These are phyloP conservation scores for Synanthedon myopaeformis DNA, from an alignment of 2,888 invertebrate genomes.

Conservation along the genomic window DNA sequence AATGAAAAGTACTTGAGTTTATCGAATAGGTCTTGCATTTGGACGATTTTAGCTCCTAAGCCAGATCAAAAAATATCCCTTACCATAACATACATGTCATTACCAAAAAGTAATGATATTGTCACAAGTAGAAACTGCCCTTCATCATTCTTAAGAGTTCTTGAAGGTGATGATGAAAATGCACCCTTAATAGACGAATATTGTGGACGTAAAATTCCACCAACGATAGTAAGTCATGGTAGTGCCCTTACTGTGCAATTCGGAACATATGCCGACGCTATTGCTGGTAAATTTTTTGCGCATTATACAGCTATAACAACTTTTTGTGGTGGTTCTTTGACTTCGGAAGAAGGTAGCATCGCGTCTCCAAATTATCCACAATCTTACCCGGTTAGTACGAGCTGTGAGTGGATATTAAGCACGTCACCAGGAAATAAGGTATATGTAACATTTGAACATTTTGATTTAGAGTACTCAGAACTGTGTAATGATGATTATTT, in stretches of 20 bases:
- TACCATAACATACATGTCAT: conserved; percentile 73
- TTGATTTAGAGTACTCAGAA: conserved; percentile 78
- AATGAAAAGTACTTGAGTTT: conserved; percentile 36
- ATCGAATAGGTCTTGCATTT: conserved; percentile 72
- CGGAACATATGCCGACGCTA: conserved; percentile 32
- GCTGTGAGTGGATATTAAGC: conserved; percentile 78
- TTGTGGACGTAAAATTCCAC: conserved; percentile 74
- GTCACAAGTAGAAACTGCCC: conserved; percentile 36
- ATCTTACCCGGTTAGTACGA: conserved; percentile 74
- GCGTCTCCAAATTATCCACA: conserved; percentile 89
- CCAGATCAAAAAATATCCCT: conserved; percentile 75
- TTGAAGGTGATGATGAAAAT: conserved; percentile 75
- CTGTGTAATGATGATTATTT: conserved; percentile 87
- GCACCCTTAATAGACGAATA: conserved; percentile 76
- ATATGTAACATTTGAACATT: conserved; percentile 73
- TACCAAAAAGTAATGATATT: conserved; percentile 29
- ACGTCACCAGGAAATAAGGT: conserved; percentile 76
- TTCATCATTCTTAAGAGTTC: conserved; percentile 62
- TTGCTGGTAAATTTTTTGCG: conserved; percentile 42
- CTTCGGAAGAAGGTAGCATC: conserved; percentile 78
- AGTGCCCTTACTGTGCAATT: conserved; percentile 69
- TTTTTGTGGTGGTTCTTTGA: conserved; percentile 87
- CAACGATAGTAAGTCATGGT: conserved; percentile 77
- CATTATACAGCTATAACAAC: conserved; percentile 53
- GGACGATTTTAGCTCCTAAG: conserved; percentile 73